Evolutionary conservation across 30 jellyfish, hydroid and myxozoan genomes (phyloP), one percentile per base, ranked within the genome.

Genomic region (Nemopilema nomurai): DNA sequence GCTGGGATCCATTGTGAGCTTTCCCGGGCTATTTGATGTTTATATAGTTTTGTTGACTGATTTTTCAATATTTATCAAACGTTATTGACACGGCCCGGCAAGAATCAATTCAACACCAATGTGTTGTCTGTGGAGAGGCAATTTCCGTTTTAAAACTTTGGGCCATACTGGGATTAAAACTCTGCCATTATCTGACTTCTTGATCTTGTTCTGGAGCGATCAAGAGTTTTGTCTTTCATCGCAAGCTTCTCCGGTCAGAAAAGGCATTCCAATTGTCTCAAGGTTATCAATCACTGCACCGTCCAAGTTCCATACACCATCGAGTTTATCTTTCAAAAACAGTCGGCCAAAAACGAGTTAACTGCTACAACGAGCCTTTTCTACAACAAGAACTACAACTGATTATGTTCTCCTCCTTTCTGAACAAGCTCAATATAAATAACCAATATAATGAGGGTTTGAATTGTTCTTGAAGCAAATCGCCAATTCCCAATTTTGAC

Each of bases 71-170:
- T 82, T 82, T 68, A 82, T 80, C 30, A 41, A 64, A 20, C 25
- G 80, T 66, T 80, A 80, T 80, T 80, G 89, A 80, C 89, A 80
- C 89, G 81, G 41, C 72, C 73, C 81, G 74, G 63, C 67, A 32
- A 26, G 76, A 62, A 77, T 64, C 79, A 77, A 57, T 77, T 77
- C 69, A 53, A 28, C 76, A 24, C 21, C 33, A 63, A 41, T 67
- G 81, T 80, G 89, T 80, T 80, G 89, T 71, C 81, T 65, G 81
- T 51, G 28, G 80, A 30, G 89, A 26, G 81, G 57, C 51, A 62
- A 80, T 80, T 80, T 80, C 89, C 89, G 89, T 71, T 67, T 41
- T 41, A 41, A 41, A 41, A 41, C 57, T 41, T 6, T 41, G 57
- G 6, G 57, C 57, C 57, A 41, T 41, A 41, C 57, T 41, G 57